Conservation (phyloP, 2,888 invertebrate genomes). For the Lasioglossum pauxillum region DNA sequence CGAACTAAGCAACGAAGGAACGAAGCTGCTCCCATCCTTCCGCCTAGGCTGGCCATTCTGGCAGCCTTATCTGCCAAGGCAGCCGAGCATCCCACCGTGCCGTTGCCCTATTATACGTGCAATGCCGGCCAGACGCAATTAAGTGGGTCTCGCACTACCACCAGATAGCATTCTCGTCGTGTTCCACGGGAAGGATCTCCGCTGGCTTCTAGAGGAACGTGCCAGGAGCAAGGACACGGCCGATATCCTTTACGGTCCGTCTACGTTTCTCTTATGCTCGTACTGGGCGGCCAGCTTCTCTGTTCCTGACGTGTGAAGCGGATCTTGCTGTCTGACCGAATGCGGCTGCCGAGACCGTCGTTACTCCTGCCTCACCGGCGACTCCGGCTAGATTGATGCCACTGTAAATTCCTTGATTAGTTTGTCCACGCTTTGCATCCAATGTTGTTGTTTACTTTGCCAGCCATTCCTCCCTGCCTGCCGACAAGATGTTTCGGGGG, state of each 20-base stretch:
- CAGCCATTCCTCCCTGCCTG: neutral
- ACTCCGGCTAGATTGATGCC: slow-evolving; percentile 17
- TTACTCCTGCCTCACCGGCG: slow-evolving; percentile 24
- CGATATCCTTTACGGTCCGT: slow-evolving; percentile 68
- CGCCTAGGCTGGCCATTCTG: slow-evolving; percentile 43
- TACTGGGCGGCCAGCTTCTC: slow-evolving; percentile 29
- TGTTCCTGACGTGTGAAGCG: slow-evolving; percentile 67
- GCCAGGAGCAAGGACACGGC: slow-evolving; percentile 64
- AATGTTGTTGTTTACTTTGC: slow-evolving; percentile 16
- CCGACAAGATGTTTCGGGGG: slow-evolving; percentile 17
- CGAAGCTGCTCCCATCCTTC: slow-evolving; percentile 25
- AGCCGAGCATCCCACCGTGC: slow-evolving; percentile 34
- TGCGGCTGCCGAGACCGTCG: slow-evolving; percentile 21
- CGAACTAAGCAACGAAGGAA: slow-evolving; percentile 53
- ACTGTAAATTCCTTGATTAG: slow-evolving; percentile 53
- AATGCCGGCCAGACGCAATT: slow-evolving; percentile 69
- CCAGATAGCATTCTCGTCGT: slow-evolving; percentile 59
- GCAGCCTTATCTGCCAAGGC: slow-evolving; percentile 67
- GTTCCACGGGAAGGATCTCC: slow-evolving; percentile 45
- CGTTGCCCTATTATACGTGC: slow-evolving; percentile 66
- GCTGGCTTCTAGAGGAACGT: slow-evolving; percentile 48
- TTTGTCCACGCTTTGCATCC: slow-evolving; percentile 45
- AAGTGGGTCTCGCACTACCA: slow-evolving; percentile 61
- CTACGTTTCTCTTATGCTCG: slow-evolving; percentile 37
- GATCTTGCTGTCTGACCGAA: slow-evolving; percentile 39